These are phyloP conservation scores for Eupithecia abbreviata DNA, from an alignment of 2,888 invertebrate genomes.

Conservation along the genomic window DNA sequence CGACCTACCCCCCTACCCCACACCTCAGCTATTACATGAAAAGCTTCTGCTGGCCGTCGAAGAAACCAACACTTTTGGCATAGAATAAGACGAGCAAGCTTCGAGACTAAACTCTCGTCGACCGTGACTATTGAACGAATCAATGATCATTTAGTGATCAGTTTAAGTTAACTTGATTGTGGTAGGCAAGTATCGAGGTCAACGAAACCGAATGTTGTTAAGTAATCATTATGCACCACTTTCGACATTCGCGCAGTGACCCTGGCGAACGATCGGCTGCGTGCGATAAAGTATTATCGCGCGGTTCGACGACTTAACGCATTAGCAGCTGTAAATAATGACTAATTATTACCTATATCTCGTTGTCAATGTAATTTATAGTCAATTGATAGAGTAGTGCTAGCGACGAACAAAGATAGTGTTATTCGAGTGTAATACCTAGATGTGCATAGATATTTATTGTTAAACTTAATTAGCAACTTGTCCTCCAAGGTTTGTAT, in stretches of 20 bases:
- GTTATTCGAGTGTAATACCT: constrained; percentile 54
- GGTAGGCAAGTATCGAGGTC: constrained; percentile 14
- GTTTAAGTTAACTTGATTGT: neutral
- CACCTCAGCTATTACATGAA: constrained; percentile 94
- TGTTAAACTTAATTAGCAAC: constrained; percentile 62
- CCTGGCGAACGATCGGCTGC: constrained; percentile 34
- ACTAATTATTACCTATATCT: constrained; percentile 51
- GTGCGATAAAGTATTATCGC: constrained; percentile 44
- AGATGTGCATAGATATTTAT: constrained; percentile 66
- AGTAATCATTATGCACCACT: constrained; percentile 17
- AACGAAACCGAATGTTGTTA: constrained; percentile 16
- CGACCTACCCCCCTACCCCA: constrained; percentile 97
- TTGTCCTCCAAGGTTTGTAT: constrained; percentile 68
- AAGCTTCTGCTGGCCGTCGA: constrained; percentile 96
- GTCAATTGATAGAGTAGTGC: constrained; percentile 69
- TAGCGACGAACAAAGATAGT: constrained; percentile 65
- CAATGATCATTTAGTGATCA: neutral
- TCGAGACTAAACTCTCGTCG: neutral
- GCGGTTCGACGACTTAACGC: constrained; percentile 45
- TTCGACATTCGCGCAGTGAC: constrained; percentile 25
- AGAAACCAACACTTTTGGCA: constrained; percentile 98
- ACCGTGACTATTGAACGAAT: neutral
- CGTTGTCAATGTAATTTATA: constrained; percentile 71
- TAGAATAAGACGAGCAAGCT: constrained; percentile 86
- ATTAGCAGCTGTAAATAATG: constrained; percentile 59